A percentile compares a stretch with the other conserved stretches of the same genome.
phyloP scores from a whole-genome alignment of 2,797 vertebrate genomes.

The Adelosebastes latens region DNA sequence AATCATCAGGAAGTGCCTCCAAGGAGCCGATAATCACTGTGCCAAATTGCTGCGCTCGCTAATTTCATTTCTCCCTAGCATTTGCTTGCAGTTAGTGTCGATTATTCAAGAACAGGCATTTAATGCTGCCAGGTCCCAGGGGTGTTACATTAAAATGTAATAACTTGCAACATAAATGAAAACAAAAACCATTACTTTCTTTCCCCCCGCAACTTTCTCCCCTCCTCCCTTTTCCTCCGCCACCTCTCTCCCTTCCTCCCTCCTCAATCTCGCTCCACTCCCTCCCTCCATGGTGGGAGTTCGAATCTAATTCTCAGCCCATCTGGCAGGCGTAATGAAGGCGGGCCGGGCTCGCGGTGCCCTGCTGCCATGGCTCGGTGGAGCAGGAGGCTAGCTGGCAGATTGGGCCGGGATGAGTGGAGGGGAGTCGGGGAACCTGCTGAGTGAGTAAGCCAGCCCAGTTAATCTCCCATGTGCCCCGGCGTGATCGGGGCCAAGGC shows the following conservation, averaged over 20 bases:
- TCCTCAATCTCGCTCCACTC: conserved; percentile 61
- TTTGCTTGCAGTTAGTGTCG: conserved; percentile 87
- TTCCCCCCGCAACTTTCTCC: conserved; percentile 49
- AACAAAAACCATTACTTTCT: conserved; percentile 83
- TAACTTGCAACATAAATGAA: conserved; percentile 88
- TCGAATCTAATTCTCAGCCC: conserved; percentile 85
- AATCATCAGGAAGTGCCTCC: conserved; percentile 86
- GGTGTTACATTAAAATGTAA: conserved; percentile 87
- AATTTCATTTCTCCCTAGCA: conserved; percentile 88
- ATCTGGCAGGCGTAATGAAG: conserved; percentile 86
- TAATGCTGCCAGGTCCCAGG: conserved; percentile 85
- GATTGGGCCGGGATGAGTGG: conserved; percentile 80
- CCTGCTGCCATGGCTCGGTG: conserved; percentile 78
- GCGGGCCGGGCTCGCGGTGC: conserved; percentile 71
- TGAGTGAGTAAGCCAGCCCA: conserved; percentile 79
- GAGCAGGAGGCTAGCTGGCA: conserved; percentile 83
- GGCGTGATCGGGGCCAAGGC: conserved; percentile 77
- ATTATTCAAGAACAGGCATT: conserved; percentile 90
- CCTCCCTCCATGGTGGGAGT: conserved; percentile 79
- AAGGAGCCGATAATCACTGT: conserved; percentile 86
- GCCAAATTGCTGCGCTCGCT: conserved; percentile 84
- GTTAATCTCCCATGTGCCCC: conserved; percentile 81
- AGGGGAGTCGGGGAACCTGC: conserved; percentile 76
- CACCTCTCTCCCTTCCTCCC: conserved; percentile 59
- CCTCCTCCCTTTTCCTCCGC: conserved; percentile 40